phyloP scores from a whole-genome alignment of 1,140 invertebrate genomes.

The Bradynema listronoti region DNA sequence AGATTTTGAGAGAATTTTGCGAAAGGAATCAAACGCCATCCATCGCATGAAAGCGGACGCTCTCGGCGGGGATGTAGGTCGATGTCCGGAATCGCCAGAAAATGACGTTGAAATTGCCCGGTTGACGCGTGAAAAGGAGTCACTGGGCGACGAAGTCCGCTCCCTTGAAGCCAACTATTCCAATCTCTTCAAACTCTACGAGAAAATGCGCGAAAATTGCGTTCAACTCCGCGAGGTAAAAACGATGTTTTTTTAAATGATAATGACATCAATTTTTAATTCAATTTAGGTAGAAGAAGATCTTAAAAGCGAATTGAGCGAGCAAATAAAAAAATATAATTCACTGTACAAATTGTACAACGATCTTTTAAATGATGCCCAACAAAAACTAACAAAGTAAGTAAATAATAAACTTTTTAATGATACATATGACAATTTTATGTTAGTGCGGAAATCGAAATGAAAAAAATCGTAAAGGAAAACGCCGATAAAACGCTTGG shows the following conservation, averaged over 20 bases:
- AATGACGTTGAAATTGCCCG: constrained; percentile 3
- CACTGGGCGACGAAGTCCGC: constrained; percentile 12
- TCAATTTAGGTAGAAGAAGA: constrained; percentile 9
- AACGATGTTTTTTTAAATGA: neutral
- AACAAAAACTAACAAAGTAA: constrained; percentile 13
- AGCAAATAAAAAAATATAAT: constrained; percentile 17
- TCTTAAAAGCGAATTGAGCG: constrained; percentile 3
- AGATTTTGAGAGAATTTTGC: constrained; percentile 13
- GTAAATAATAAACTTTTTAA: neutral
- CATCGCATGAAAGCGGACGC: constrained; percentile 5
- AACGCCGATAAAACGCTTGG: constrained; percentile 17
- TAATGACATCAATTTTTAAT: neutral
- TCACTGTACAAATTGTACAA: constrained; percentile 20
- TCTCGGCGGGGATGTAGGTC: neutral
- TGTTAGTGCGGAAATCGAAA: constrained; percentile 12
- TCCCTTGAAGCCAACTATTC: constrained; percentile 28
- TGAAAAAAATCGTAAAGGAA: constrained; percentile 4
- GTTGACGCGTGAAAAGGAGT: constrained; percentile 20
- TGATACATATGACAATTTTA: constrained; percentile 6
- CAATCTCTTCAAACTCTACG: constrained; percentile 21
- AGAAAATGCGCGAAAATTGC: constrained; percentile 27
- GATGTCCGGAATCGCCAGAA: constrained; percentile 1
- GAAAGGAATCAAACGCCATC: no score
- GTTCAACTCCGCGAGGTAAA: constrained; percentile 14
- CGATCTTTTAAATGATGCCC: constrained; percentile 15